phyloP scores from a whole-genome alignment of 2,113 vertebrate genomes.

The Peromyscus polionotus region DNA sequence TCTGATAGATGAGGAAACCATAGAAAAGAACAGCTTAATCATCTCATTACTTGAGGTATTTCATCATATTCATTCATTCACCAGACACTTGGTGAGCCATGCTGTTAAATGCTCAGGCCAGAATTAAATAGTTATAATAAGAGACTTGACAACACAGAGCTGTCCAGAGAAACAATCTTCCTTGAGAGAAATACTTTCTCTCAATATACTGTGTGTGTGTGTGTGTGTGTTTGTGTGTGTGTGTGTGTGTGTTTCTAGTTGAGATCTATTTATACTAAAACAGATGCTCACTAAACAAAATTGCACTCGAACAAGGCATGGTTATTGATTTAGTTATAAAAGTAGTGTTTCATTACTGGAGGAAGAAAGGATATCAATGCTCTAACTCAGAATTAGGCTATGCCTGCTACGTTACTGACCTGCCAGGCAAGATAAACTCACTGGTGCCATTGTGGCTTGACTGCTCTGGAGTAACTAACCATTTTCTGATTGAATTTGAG shows the following conservation, averaged over 20 bases:
- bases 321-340: not conserved
- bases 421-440: not conserved
- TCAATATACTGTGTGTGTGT: not conserved
- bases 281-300: not conserved
- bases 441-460: not conserved
- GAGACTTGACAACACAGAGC: not conserved
- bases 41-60: not conserved
- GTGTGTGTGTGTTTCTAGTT: not conserved
- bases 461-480: not conserved
- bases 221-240: too few species aligned
- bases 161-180: not conserved
- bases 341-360: not conserved
- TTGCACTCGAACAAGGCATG: not conserved
- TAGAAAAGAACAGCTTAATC: not conserved
- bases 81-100: not conserved
- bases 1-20: not conserved
- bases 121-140: not conserved
- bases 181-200: not conserved
- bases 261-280: not conserved
- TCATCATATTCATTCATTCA: not conserved
- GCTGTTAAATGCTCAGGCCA: not conserved
- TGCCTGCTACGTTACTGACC: not conserved
- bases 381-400: not conserved
- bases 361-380: not conserved
- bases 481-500: not conserved